phyloP scores from a whole-genome alignment of 2,797 vertebrate genomes.

The Sebastes trivittatus region DNA sequence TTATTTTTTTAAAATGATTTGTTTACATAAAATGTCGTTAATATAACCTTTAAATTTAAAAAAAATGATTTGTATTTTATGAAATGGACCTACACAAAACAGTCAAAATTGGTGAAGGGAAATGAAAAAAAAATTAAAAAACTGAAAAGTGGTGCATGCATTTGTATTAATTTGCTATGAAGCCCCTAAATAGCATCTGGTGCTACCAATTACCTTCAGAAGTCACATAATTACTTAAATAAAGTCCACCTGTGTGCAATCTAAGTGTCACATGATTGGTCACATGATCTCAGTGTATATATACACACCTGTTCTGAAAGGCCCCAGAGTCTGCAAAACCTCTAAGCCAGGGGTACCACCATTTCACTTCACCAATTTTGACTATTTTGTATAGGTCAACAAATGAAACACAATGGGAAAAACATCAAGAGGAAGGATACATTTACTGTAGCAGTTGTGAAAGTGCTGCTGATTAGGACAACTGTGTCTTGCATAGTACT shows the following conservation, averaged over 20 bases:
- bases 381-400: background rate
- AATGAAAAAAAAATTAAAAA: background rate
- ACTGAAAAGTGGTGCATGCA: too few species aligned
- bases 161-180: too few species aligned
- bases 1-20: too few species aligned
- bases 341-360: too few species aligned
- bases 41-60: too few species aligned
- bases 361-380: background rate
- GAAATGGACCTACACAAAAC: background rate
- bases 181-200: background rate
- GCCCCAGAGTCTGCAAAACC: too few species aligned
- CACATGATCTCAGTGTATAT: background rate
- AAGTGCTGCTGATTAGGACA: background rate
- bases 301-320: too few species aligned
- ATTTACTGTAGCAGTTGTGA: background rate
- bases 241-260: background rate
- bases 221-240: background rate
- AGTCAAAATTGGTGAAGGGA: background rate
- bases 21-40: too few species aligned
- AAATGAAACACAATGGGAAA: background rate
- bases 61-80: background rate
- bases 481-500: background rate
- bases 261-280: background rate
- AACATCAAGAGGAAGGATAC: background rate
- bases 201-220: background rate